A percentile compares a stretch with the other conserved stretches of the same genome.
phyloP scores from a whole-genome alignment of 2,797 vertebrate species.

The Sitta carolinensis region DNA sequence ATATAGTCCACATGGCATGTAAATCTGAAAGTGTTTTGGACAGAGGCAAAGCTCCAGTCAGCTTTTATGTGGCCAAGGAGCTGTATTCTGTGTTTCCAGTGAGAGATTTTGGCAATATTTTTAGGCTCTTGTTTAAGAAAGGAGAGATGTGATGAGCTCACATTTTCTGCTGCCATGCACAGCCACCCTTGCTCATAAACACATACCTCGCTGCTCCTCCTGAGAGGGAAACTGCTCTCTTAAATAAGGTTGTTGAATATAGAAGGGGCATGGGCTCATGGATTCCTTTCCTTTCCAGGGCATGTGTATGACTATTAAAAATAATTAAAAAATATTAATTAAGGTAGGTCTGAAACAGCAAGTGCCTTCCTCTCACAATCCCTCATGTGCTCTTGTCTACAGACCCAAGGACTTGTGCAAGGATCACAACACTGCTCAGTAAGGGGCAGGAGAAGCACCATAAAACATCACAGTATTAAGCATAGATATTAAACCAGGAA shows the following conservation, averaged over 20 bases:
- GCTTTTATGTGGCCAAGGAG: background rate
- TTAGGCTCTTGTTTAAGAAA: slow-evolving; percentile 12
- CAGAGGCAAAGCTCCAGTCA: background rate
- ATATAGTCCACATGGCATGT: background rate
- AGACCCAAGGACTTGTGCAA: background rate
- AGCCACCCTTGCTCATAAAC: background rate
- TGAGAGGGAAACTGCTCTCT: background rate
- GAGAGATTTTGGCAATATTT: background rate
- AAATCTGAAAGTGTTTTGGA: background rate
- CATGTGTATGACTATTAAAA: background rate
- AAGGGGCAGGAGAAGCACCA: background rate
- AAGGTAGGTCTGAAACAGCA: background rate
- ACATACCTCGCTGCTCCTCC: background rate
- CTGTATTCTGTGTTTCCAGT: background rate
- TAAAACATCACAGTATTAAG: background rate
- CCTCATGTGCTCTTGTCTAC: background rate
- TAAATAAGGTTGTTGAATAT: background rate
- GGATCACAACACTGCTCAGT: background rate
- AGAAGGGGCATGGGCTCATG: background rate
- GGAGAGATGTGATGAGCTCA: background rate
- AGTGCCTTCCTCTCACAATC: background rate
- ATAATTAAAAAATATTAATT: background rate
- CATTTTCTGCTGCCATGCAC: background rate
- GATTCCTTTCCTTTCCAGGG: background rate
- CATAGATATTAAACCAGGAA: background rate